These are phyloP conservation scores for Ganaspis brasiliensis DNA, from an alignment of 2,888 invertebrate genomes.

Conservation along the genomic window DNA sequence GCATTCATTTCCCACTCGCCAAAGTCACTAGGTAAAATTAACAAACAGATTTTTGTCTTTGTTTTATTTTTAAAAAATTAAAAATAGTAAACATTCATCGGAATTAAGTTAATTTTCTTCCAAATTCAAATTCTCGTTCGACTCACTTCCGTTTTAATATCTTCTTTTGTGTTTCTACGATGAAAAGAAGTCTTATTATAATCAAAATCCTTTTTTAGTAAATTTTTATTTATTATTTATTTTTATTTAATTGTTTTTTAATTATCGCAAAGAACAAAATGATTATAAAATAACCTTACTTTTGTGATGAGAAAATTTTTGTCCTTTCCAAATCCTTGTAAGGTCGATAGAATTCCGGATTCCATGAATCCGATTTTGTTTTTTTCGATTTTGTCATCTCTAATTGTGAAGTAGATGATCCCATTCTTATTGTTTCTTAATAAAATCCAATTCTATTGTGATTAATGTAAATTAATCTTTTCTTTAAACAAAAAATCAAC, in stretches of 20 bases:
- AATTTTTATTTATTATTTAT: background rate
- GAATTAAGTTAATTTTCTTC: background rate
- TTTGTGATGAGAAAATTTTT: constrained; percentile 10
- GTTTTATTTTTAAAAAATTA: constrained; percentile 50
- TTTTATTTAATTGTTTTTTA: too few relatives aligned
- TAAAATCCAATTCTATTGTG: background rate
- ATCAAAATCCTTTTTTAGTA: background rate
- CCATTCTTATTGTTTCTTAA: background rate
- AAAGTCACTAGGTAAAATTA: constrained; percentile 91
- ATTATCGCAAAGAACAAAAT: too few relatives aligned
- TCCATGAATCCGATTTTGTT: background rate
- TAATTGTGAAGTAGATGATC: constrained; percentile 10
- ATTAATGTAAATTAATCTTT: too few relatives aligned
- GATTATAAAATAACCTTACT: background rate
- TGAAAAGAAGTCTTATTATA: background rate
- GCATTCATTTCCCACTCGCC: constrained; percentile 94
- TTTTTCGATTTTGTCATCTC: constrained; percentile 13
- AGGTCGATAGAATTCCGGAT: constrained; percentile 32
- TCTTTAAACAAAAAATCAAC: background rate
- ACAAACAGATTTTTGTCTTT: constrained; percentile 47
- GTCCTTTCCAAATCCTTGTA: constrained; percentile 1
- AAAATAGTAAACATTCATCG: background rate
- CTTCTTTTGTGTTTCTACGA: constrained; percentile 15
- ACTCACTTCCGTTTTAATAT: background rate
- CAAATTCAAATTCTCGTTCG: constrained; percentile 14